Conservation (phyloP, 2,113 vertebrate species). For the Forbesichthys papilliferus region DNA sequence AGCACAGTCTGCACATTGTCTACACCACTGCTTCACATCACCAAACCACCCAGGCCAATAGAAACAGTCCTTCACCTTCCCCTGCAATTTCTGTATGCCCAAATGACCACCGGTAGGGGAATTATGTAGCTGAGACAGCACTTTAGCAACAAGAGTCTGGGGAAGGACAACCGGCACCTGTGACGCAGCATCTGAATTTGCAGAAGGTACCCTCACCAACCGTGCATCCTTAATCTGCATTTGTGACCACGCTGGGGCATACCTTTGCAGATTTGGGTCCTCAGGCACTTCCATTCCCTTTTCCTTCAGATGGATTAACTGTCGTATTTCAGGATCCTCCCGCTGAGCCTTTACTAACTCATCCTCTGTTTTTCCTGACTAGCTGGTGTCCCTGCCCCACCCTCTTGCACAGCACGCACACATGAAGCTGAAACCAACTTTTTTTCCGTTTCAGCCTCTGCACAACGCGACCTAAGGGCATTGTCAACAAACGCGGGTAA, state of each 20-base stretch:
- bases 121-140: constrained; percentile 6
- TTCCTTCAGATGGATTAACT: no score
- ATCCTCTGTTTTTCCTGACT: background rate
- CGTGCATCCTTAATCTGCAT: background rate
- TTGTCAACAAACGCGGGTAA: background rate
- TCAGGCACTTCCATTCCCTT: background rate
- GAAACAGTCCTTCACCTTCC: constrained; percentile 16
- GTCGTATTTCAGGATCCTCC: background rate
- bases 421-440: no score
- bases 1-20: constrained; percentile 8
- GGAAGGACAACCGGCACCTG: constrained; percentile 3
- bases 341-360: background rate
- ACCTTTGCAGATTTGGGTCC: constrained; percentile 2
- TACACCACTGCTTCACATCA: constrained; percentile 8
- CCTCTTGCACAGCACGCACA: background rate
- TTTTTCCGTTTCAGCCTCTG: background rate
- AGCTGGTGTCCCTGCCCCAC: no score
- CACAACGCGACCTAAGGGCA: background rate
- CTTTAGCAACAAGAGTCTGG: background rate
- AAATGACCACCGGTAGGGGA: constrained; percentile 1
- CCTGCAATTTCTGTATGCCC: constrained; percentile 8
- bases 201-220: background rate
- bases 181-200: background rate
- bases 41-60: constrained; percentile 20
- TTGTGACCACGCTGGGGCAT: background rate